Evolutionary conservation across 2,797 vertebrate genomes (phyloP), one percentile per base, ranked within the genome.

Genomic region (Karalla daura): DNA sequence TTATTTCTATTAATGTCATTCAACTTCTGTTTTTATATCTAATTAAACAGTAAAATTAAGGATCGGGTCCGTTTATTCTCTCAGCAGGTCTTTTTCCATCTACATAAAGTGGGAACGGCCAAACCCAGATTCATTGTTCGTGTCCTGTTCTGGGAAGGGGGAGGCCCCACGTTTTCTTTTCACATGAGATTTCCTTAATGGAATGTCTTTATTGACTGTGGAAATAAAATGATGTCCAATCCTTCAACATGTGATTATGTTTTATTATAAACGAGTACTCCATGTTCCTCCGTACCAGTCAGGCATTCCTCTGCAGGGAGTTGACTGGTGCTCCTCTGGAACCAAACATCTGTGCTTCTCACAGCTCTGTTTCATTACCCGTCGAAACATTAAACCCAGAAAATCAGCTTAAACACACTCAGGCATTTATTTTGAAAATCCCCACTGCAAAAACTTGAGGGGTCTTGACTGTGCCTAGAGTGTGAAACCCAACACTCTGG

Each of bases 291-390:
- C 27, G 61, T 87, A 83, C 84, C 83, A 84, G 81, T 78, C 63
- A 62, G 70, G 76, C 86, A 90, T 91, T 90, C 90, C 89, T 91
- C 86, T 80, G 80, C 61, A 82, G 88, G 87, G 88, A 90, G 87
- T 86, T 71, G 82, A 86, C 82, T 70, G 79, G 78, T 63, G 65
- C 59, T 80, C 66, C 35, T 53, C 61, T 87, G 80, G 79, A 88
- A 81, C 47, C 73, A 83, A 86, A 90, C 85, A 84, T 86, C 72
- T 85, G 81, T 74, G 71, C 65, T 89, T 89, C 82, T 80, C 86
- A 88, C 76, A 71, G 65, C 53, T 86, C 76, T 27, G 69, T 88
- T 91, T 85, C 80, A 86, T 86, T 85, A 78, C 74, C 41, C 67
- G 10, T 14, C 2, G 81, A 89, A 89, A 91, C 86, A 83, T 80